Conservation (phyloP, 1,140 invertebrate species). For the Grapholita molesta region DNA sequence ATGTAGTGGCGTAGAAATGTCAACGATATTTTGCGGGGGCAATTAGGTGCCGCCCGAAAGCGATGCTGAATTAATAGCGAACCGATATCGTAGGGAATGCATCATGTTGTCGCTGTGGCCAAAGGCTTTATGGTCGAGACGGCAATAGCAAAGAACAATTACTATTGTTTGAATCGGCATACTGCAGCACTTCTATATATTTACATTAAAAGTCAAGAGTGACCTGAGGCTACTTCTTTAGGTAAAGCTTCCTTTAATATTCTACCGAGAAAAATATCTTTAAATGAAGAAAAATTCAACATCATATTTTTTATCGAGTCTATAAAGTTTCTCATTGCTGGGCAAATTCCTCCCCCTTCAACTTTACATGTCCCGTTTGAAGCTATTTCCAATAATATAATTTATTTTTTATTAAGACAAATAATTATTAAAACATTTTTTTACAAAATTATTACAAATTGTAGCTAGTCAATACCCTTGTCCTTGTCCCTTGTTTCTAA, state of each 20-base stretch:
- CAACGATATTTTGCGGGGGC: slow-evolving; percentile 36
- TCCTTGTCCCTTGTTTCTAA: too few species aligned
- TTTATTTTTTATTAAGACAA: too few species aligned
- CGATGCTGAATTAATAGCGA: slow-evolving; percentile 31
- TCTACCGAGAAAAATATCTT: too few species aligned
- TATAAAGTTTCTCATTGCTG: too few species aligned
- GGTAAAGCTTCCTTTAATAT: not conserved
- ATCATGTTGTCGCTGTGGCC: slow-evolving; percentile 14
- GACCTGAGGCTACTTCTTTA: not conserved
- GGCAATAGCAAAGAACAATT: not conserved
- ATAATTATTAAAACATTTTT: too few species aligned
- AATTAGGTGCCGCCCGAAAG: slow-evolving; percentile 30
- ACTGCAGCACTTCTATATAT: not conserved
- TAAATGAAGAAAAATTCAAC: too few species aligned
- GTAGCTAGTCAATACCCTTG: too few species aligned
- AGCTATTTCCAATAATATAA: too few species aligned
- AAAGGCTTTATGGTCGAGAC: not conserved
- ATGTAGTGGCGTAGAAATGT: slow-evolving; percentile 26
- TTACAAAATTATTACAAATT: too few species aligned
- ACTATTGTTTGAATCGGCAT: not conserved
- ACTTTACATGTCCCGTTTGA: too few species aligned
- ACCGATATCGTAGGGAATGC: slow-evolving; percentile 27
- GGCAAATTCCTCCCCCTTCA: too few species aligned
- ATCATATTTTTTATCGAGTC: too few species aligned
- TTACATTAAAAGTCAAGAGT: not conserved